Conservation (phyloP, 2,113 vertebrate species). For the Catharus minimus region DNA sequence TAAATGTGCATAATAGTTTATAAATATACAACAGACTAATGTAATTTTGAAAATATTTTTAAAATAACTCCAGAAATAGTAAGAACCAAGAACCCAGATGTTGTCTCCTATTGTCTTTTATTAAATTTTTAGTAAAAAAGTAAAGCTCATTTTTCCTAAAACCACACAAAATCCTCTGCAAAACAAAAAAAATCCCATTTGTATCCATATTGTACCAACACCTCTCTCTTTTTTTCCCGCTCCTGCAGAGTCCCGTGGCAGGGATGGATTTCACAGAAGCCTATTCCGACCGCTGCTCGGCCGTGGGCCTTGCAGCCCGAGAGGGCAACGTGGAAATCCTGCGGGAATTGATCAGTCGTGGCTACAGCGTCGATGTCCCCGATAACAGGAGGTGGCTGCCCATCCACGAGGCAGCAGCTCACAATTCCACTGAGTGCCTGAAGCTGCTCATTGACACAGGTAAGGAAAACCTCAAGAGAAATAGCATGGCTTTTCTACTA, state of each 20-base stretch:
- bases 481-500: neutral
- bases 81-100: no score
- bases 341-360: conserved; percentile 78
- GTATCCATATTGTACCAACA: rapidly evolving
- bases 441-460: conserved; percentile 79
- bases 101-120: no score
- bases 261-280: conserved; percentile 91
- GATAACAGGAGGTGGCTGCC: conserved; percentile 96
- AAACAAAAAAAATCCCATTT: rapidly evolving
- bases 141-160: no score
- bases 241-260: neutral
- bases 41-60: no score
- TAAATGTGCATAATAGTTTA: no score
- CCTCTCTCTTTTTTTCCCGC: neutral
- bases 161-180: neutral
- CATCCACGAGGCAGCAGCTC: conserved; percentile 89
- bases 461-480: conserved; percentile 37
- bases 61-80: no score
- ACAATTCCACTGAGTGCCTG: conserved; percentile 80
- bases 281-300: conserved; percentile 85
- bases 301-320: conserved; percentile 82
- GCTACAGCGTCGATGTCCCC: conserved; percentile 78
- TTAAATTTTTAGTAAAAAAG: no score
- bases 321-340: conserved; percentile 74
- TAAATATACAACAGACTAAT: no score